Conservation (phyloP, 2,888 invertebrate genomes). For the Pollenia griseotomentosa region DNA sequence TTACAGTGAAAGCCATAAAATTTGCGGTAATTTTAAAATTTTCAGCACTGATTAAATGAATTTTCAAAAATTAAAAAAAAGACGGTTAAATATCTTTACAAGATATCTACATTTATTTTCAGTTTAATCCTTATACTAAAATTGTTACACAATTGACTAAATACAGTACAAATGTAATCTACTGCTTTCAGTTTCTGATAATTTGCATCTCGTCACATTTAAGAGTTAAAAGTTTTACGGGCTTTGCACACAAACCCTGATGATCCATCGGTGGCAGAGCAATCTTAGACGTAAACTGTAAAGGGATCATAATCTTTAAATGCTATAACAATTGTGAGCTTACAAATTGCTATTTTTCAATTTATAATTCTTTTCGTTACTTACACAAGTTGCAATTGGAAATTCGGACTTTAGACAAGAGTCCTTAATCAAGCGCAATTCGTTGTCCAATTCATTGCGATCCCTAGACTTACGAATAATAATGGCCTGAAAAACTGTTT, state of each 20-base stretch:
- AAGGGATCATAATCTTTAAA: conserved; percentile 1
- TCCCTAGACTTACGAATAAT: conserved; percentile 77
- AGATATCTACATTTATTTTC: conserved; percentile 31
- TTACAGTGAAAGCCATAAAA: too few species aligned
- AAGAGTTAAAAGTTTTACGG: neutral
- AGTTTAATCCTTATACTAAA: conserved; percentile 8
- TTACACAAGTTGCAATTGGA: conserved; percentile 45
- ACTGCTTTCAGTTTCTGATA: neutral
- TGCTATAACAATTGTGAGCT: neutral
- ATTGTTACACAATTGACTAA: conserved; percentile 11
- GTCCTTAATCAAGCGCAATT: conserved; percentile 63
- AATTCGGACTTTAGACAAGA: conserved; percentile 30
- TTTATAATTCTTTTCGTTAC: conserved; percentile 7
- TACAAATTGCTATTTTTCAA: neutral
- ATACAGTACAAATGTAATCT: neutral
- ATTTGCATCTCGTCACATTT: conserved; percentile 23
- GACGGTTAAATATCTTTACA: neutral
- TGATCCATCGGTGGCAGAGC: conserved; percentile 15
- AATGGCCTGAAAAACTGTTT: conserved; percentile 76
- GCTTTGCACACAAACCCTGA: conserved; percentile 33
- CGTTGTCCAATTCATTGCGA: conserved; percentile 64
- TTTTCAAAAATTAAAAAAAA: neutral
- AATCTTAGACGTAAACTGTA: conserved; percentile 21
- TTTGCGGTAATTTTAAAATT: too few species aligned
- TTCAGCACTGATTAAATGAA: too few species aligned